phyloP scores from a whole-genome alignment of 2,113 vertebrate genomes.

The Platysternon megacephalum region DNA sequence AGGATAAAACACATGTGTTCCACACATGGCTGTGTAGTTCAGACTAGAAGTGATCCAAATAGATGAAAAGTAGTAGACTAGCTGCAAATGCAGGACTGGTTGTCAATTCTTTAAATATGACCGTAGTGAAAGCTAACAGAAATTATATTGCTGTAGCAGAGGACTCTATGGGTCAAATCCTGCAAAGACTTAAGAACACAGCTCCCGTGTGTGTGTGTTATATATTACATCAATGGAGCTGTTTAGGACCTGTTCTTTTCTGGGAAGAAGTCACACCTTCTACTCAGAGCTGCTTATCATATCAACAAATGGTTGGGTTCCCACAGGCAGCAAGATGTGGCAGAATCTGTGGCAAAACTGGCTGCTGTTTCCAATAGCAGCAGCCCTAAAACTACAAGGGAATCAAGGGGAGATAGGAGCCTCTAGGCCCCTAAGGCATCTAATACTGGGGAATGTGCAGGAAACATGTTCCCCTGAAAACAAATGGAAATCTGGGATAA shows the following conservation, averaged over 20 bases:
- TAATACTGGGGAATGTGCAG: background rate
- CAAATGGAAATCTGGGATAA: background rate
- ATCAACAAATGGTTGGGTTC: slow-evolving; percentile 30
- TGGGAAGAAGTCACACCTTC: background rate
- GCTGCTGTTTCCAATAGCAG: background rate
- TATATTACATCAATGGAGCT: background rate
- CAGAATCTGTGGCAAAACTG: background rate
- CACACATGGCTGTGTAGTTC: slow-evolving; percentile 77
- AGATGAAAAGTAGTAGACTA: slow-evolving; percentile 51
- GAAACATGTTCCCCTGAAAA: background rate
- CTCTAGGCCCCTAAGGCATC: background rate
- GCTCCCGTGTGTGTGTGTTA: background rate
- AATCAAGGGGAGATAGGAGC: background rate
- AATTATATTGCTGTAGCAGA: background rate
- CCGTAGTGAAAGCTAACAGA: background rate
- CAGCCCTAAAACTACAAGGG: background rate
- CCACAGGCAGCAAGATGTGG: background rate
- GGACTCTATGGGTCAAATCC: background rate
- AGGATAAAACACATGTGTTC: slow-evolving; percentile 75
- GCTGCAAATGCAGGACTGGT: background rate
- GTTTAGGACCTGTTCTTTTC: background rate
- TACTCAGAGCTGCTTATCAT: slow-evolving; percentile 29
- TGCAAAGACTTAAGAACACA: background rate
- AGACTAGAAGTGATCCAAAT: slow-evolving; percentile 73
- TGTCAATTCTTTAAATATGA: background rate